Evolutionary conservation across 2,113 vertebrate genomes (phyloP).

Genomic region (Dipodomys merriami): DNA sequence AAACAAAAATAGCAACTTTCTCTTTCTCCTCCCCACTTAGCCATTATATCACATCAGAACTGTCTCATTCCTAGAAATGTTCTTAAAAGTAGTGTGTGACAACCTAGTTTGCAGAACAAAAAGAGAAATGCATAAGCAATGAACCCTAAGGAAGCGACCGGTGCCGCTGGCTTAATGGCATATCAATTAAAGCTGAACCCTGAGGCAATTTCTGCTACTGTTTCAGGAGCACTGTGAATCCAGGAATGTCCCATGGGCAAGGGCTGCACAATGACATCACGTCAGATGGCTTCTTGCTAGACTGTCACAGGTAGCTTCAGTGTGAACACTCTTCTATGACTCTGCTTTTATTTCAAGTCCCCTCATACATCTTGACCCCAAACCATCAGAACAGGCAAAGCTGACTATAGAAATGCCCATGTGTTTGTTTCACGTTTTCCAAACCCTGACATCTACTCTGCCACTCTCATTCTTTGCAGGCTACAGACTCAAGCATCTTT

Average conservation of each 20-base stretch:
- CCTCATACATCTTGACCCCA: background rate
- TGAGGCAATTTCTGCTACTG: slow-evolving; percentile 15
- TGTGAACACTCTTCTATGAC: accelerated
- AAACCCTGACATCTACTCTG: background rate
- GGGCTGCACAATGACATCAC: no score
- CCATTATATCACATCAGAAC: background rate
- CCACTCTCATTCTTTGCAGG: background rate
- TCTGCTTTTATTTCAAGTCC: background rate
- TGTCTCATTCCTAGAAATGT: background rate
- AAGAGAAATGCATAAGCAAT: background rate
- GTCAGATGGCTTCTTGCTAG: background rate
- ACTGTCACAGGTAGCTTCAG: accelerated
- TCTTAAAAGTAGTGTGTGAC: background rate
- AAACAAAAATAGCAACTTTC: background rate
- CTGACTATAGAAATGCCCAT: background rate
- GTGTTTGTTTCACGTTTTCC: background rate
- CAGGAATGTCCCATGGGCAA: accelerated
- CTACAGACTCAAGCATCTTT: background rate
- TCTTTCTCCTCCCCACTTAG: background rate
- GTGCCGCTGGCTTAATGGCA: slow-evolving; percentile 1
- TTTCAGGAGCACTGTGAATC: background rate
- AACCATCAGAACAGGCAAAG: background rate
- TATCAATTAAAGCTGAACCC: slow-evolving; percentile 32
- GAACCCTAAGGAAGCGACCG: background rate
- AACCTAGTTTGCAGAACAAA: background rate